These are phyloP conservation scores for Distichodus sexfasciatus DNA, from an alignment of 2,797 vertebrate species.

Conservation along the genomic window DNA sequence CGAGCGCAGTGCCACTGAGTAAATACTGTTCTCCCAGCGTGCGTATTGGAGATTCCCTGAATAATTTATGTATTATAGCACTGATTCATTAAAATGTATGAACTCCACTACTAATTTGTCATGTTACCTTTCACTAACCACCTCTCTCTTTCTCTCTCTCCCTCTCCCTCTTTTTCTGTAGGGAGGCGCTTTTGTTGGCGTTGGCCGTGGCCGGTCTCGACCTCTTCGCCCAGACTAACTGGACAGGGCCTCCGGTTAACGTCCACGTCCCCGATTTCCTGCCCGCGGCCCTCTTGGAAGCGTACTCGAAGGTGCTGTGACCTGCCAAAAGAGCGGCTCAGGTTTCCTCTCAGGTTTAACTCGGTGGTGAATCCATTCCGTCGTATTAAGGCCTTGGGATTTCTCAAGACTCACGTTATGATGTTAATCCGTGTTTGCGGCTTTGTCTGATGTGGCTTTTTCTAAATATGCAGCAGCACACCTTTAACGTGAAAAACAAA, in stretches of 20 bases:
- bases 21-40: not conserved
- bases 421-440: too few relatives aligned
- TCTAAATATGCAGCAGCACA: too few relatives aligned
- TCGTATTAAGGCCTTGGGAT: not conserved
- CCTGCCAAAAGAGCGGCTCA: not conserved
- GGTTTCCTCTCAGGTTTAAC: not conserved
- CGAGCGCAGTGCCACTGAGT: not conserved
- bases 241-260: constrained; percentile 85
- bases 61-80: not conserved
- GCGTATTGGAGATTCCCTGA: not conserved
- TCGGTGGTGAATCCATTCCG: not conserved
- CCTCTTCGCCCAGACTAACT: constrained; percentile 92
- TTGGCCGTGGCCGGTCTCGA: constrained; percentile 87
- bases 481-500: too few relatives aligned
- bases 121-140: not conserved
- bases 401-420: too few relatives aligned
- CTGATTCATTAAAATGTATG: constrained; percentile 7
- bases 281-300: constrained; percentile 69
- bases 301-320: constrained; percentile 74
- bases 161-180: constrained; percentile 52
- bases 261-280: constrained; percentile 77
- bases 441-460: too few relatives aligned
- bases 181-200: constrained; percentile 79
- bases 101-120: not conserved
- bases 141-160: not conserved